These are phyloP conservation scores for Drosophila hamatofila DNA, from an alignment of 2,888 invertebrate genomes.

Conservation along the genomic window DNA sequence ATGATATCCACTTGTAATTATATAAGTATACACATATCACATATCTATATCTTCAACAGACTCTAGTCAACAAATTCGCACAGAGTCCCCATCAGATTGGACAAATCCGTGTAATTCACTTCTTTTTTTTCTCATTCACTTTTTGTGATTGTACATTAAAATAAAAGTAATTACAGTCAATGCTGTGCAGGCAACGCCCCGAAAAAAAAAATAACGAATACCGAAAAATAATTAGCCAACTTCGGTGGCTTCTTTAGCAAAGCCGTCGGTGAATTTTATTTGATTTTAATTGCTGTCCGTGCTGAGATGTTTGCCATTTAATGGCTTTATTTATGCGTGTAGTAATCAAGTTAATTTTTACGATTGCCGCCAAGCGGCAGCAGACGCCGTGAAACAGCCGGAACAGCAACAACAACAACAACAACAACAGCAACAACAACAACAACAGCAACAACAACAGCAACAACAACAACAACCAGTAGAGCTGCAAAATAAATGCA, in stretches of 20 bases:
- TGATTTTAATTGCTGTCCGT: conserved; percentile 73
- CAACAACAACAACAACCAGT: conserved; percentile 40
- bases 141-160: conserved; percentile 14
- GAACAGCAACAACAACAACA: conserved; percentile 27
- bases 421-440: conserved; percentile 40
- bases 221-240: conserved; percentile 18
- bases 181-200: conserved; percentile 17
- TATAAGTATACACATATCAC: no score
- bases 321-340: conserved; percentile 80
- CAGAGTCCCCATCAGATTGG: background rate
- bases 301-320: conserved; percentile 67
- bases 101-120: background rate
- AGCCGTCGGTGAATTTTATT: conserved; percentile 67
- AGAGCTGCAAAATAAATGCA: conserved; percentile 70
- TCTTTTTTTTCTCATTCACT: background rate
- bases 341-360: conserved; percentile 80
- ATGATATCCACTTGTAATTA: no score
- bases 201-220: background rate
- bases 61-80: no score
- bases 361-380: conserved; percentile 63
- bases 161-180: conserved; percentile 17
- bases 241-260: conserved; percentile 27
- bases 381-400: conserved; percentile 37
- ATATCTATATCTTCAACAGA: no score
- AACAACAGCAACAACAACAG: conserved; percentile 25